Evolutionary conservation across 2,113 vertebrate genomes (phyloP).

Genomic region (Neolamprologus toae): DNA sequence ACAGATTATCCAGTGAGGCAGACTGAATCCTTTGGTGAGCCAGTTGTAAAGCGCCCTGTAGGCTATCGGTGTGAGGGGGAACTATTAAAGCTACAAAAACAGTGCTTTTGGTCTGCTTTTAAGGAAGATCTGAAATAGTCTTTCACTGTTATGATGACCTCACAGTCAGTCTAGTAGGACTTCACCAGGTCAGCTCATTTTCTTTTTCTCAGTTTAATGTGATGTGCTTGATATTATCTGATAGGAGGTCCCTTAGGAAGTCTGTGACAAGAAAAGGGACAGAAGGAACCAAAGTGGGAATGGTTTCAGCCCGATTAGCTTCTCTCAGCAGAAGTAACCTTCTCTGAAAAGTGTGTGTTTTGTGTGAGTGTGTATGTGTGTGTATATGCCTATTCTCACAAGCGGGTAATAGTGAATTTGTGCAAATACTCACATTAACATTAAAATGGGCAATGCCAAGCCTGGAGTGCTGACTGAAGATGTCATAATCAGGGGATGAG

Average conservation of each 20-base stretch:
- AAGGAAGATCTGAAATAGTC: background rate
- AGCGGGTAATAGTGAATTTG: background rate
- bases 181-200: background rate
- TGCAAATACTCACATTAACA: constrained; percentile 26
- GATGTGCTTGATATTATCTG: constrained; percentile 14
- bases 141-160: background rate
- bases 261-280: background rate
- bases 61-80: background rate
- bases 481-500: constrained; percentile 53
- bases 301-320: constrained; percentile 6
- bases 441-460: constrained; percentile 36
- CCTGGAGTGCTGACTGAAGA: constrained; percentile 41
- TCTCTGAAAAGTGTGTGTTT: background rate
- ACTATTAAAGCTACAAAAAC: background rate
- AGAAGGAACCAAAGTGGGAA: background rate
- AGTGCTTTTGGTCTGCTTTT: background rate
- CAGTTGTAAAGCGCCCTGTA: background rate
- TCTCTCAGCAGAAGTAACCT: constrained; percentile 8
- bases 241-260: constrained; percentile 12
- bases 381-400: background rate
- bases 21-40: background rate
- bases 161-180: background rate
- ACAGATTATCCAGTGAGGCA: background rate
- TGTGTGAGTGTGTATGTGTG: background rate
- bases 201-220: constrained; percentile 4